These are phyloP conservation scores for Chrysolina haemoptera DNA, from an alignment of 2,888 invertebrate species.

Conservation along the genomic window DNA sequence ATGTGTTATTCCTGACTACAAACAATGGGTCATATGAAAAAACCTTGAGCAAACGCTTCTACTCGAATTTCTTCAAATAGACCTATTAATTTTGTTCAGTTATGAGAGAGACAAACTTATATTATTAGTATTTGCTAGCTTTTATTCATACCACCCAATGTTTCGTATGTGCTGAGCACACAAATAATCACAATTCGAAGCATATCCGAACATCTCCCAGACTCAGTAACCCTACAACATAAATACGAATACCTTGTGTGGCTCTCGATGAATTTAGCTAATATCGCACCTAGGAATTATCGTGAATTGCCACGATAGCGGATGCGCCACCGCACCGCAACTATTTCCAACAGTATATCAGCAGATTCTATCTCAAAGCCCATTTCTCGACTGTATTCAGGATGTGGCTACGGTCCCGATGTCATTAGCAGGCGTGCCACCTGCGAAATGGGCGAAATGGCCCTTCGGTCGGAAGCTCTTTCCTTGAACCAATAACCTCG, in stretches of 20 bases:
- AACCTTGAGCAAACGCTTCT: too few relatives aligned
- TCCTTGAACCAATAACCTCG: conserved; percentile 52
- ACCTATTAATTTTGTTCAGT: too few relatives aligned
- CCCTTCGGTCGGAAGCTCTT: conserved; percentile 57
- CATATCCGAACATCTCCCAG: background rate
- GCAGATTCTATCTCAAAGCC: conserved; percentile 51
- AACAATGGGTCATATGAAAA: too few relatives aligned
- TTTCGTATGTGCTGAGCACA: too few relatives aligned
- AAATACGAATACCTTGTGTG: conserved; percentile 34
- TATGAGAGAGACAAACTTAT: too few relatives aligned
- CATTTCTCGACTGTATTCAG: conserved; percentile 57
- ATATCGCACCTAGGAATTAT: conserved; percentile 45
- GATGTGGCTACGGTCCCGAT: conserved; percentile 38
- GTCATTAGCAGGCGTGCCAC: conserved; percentile 56
- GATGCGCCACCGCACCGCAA: conserved; percentile 46
- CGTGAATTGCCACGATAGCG: conserved; percentile 35
- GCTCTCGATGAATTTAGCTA: conserved; percentile 18
- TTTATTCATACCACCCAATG: too few relatives aligned
- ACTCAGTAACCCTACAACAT: conserved; percentile 17
- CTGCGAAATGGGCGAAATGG: conserved; percentile 62
- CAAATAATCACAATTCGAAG: background rate
- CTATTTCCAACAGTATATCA: conserved; percentile 49
- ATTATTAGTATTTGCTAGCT: too few relatives aligned
- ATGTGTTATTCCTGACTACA: too few relatives aligned
- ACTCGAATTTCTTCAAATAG: too few relatives aligned